phyloP scores from a whole-genome alignment of 2,888 invertebrate genomes.

The Quadroppia sp. region DNA sequence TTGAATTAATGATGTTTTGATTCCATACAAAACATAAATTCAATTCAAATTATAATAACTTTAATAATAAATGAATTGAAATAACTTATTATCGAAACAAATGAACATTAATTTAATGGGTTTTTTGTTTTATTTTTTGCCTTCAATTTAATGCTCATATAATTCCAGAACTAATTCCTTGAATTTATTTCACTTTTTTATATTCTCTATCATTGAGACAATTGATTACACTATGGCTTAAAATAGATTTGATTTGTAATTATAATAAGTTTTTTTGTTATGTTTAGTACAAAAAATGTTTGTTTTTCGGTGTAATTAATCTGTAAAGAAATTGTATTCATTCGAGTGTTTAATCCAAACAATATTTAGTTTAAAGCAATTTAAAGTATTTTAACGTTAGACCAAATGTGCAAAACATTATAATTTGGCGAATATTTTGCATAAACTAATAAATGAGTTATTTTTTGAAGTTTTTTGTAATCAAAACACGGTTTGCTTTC shows the following conservation, averaged over 20 bases:
- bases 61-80: not conserved
- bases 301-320: not conserved
- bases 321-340: not conserved
- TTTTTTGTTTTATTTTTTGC: not conserved
- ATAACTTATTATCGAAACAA: not conserved
- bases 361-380: not conserved
- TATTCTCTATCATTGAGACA: not conserved
- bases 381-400: not conserved
- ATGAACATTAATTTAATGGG: not conserved
- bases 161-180: not conserved
- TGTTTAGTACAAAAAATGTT: not conserved
- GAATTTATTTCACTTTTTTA: not conserved
- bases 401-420: not conserved
- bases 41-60: too few relatives aligned
- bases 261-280: not conserved
- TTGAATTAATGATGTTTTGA: not conserved
- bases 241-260: not conserved
- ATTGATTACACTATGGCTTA: not conserved
- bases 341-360: not conserved
- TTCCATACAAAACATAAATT: too few relatives aligned
- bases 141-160: not conserved
- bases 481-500: not conserved
- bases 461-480: too few relatives aligned
- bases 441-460: too few relatives aligned
- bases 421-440: not conserved